Evolutionary conservation across 1,140 invertebrate genomes (phyloP), one percentile per base, ranked within the genome.

Genomic region (Caenorhabditis latens): DNA sequence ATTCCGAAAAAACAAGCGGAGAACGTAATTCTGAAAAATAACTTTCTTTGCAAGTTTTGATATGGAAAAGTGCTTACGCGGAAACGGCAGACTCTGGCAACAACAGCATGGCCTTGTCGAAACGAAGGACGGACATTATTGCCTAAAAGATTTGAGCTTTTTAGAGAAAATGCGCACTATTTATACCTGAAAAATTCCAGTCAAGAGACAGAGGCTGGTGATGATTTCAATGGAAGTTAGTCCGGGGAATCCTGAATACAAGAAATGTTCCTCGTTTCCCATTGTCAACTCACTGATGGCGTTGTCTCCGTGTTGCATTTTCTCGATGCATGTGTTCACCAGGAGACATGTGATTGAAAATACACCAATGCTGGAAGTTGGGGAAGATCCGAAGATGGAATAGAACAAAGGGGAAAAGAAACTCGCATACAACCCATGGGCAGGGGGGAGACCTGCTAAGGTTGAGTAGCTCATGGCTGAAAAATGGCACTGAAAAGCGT

Each of bases 361-460:
- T 43, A 93, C 93, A 32, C 93, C 93, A 86, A 94, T 90, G 32
- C 93, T 94, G 24, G 93, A 89, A 86, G 94, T 94, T 32, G 89
- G 87, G 14, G 93, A 93, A 2, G 94, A 93, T 6, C 93, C 94
- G 43, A 94, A 92, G 50, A 94, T 92, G 88, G 93, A 91, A 88
- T 94, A 94, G 40, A 93, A 89, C 7, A 94, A 79, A 4, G 93
- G 91, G 40, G 93, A 91, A 84, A 94, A 94, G 84, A 94, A 93
- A 24, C 93, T 93, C 8, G 92, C 92, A 87, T 94, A 94, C 1
- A 94, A 90, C 24, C 94, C 94, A 85, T 92, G 92, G 21, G 94
- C 92, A 4, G 94, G 93, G 8, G 92, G 91, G 19, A 94, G 89
- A 32, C 90, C 91, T 0, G 93, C 93, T 19, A 94, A 88, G 16